Evolutionary conservation across 64 coral and sea anemone species (phyloP), one percentile per base, ranked within the genome.

Genomic region (Platygyra sinensis): DNA sequence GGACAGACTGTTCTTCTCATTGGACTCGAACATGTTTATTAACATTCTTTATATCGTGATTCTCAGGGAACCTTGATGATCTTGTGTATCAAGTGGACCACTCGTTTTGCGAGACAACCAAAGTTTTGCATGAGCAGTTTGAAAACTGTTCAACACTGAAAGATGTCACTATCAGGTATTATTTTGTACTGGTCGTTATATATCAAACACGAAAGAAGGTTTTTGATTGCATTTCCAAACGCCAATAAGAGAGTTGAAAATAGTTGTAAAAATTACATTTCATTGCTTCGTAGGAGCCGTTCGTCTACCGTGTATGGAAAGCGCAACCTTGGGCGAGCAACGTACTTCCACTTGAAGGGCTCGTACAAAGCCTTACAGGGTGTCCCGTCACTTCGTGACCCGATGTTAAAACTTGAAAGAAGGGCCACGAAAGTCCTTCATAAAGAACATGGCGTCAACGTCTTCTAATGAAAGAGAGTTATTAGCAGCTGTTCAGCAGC

Each of bases 321-420:
- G 38, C 78, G 92, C n/a, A 94, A 73, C 62, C 77, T 97, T 7
- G 95, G 92, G 5, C 91, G 86, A 82, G 95, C 90, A 64, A 84
- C 90, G 0, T 97, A 93, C 73, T 97, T 93, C n/a, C 95, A 97
- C 9, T 77, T 90, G 61, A 97, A 97, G 83, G 91, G 95, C 59
- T 82, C 92, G 60, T 85, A 91, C 20, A 90, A 75, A 36, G 33
- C 88, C 2, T 79, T 69, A 30, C 92, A 77, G 13, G 87, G 91
- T 49, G 87, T 89, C 14, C 88, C 88, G 4, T 80, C 88, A n/a
- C 25, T 50, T 72, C 92, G 95, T 38, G 95, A 97, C 60, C 88
- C 91, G 11, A 89, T 80, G 17, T 97, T 90, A 13, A 90, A 38
- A 74, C 64, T 97, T 16, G 95, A 97, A 52, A 97, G 87, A 77